These are phyloP conservation scores for Coremacera marginata DNA, from an alignment of 2,888 invertebrate genomes.

Conservation along the genomic window DNA sequence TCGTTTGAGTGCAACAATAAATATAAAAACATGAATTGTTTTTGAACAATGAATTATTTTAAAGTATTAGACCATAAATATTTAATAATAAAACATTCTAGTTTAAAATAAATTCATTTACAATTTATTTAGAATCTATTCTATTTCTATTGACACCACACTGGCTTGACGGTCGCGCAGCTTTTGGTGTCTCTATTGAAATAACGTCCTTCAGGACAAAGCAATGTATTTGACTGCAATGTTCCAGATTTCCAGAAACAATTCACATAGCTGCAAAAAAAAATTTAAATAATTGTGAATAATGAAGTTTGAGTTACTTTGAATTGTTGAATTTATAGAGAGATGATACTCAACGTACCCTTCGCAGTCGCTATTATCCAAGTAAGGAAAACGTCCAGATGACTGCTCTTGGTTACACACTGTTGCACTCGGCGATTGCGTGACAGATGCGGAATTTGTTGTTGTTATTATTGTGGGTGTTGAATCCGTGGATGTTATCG, in stretches of 20 bases:
- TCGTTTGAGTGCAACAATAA: too few species aligned
- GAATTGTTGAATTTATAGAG: background rate
- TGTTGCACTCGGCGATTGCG: constrained; percentile 31
- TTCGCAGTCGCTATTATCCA: constrained; percentile 54
- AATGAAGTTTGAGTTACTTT: background rate
- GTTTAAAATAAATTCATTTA: too few species aligned
- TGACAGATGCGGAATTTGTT: constrained; percentile 24
- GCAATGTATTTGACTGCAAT: constrained; percentile 38
- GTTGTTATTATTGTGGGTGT: background rate
- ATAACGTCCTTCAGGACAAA: constrained; percentile 43
- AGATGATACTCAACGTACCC: constrained; percentile 48
- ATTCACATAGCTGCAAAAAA: constrained; percentile 51
- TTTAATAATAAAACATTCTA: too few species aligned
- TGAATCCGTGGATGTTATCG: background rate
- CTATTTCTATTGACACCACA: constrained; percentile 40
- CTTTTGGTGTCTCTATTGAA: constrained; percentile 37
- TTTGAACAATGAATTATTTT: too few species aligned
- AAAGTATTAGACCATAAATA: too few species aligned
- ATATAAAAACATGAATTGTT: too few species aligned
- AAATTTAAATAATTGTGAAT: background rate
- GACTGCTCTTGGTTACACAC: constrained; percentile 28
- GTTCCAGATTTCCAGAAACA: constrained; percentile 45
- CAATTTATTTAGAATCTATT: background rate
- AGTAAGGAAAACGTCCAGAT: constrained; percentile 52
- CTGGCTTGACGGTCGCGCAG: constrained; percentile 45